Evolutionary conservation across 2,113 vertebrate genomes (phyloP), one percentile per base, ranked within the genome.

Genomic region (Heptranchias perlo): DNA sequence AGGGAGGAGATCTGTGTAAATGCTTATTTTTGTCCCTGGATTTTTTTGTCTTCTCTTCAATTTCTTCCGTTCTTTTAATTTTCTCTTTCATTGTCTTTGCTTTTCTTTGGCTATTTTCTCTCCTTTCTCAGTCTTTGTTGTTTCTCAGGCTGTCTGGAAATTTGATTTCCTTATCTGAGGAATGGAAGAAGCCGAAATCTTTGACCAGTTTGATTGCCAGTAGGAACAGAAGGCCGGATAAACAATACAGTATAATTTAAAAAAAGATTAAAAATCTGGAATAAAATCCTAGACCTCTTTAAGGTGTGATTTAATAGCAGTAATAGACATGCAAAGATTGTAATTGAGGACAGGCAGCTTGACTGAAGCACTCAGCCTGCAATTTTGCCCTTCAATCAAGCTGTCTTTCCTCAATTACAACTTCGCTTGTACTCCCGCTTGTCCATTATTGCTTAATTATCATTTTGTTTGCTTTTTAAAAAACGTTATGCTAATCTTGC

Each of bases 391-490:
- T 69, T 73, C 39, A 95, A 52, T 69, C 65, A 52, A 95, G 8
- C 94, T 69, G 65, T 35, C 23, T 69, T 35, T 49, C 65, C 65
- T 73, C 64, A 73, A 18, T 69, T 95, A 49, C 44, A 73, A 69
- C 44, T 18, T 69, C 73, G 44, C 65, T 69, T 95, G 23, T 69
- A 69, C 39, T 95, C 11, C 14, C 14, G 16, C 89, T 62, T 62
- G 89, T 93, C 58, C 94, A 95, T 52, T 95, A 31, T 73, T 95
- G 44, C 94, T 95, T 52, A 69, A 95, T 95, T 95, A 95, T 73
- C 64, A 67, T 49, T 49, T 35, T 91, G 49, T 58, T 69, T 95
- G 44, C 94, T 52, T 69, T 69, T 67, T 67, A 4, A 69, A 69
- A 95, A 95, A 95, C 65, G 10, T 95, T 95, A 47, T 65, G 39